Base-by-base conservation (phyloP, 35 echinoderm and acorn worm species). In the Diadema setosum region DNA sequence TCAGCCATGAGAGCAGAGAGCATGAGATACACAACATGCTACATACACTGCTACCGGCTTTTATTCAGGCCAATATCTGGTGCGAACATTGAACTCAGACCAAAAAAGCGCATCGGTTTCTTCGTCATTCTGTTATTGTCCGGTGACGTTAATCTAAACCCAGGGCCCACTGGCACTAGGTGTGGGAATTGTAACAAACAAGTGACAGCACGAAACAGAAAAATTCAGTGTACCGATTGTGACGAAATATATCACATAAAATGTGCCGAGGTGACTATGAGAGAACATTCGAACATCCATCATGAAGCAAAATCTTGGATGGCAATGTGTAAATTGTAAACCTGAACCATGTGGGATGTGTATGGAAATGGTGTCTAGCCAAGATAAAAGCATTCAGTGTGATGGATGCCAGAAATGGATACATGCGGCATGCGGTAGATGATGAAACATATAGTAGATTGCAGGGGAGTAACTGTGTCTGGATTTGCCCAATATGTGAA, bases 401-500 rank as follows among this genome's bases (percentile, higher is more conserved):
- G 73, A 80, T 21, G 42, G 36, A 31, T 80, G 73, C 36, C 4
- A 80, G 34, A 29, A 80, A 37, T 80, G 73, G 73, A 36, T 80
- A 21, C 73, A 80, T 39, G 34, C 73, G 18, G 4, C 8, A 21
- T 80, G 73, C 42, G 11, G 34, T 80, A 18, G 36, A 80, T 37
- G 73, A 80, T 80, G 73, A 30, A 37, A 80, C 73, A 27, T 80
- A 80, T 39, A 15, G 18, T 21, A 36, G 20, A 4, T 80, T 33
- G 9, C 23, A 31, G 23, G 73, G 73, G 26, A 80, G 36, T 20
- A 31, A 21, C 11, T 33, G 15, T 36, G 11, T 36, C 9, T 80
- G 73, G 73, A 80, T 80, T 39, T 80, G 73, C 73, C 73, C 73
- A 11, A 21, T 80, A 4, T 80, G 73, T 80, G 73, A 80, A 11